Percentiles rank a stretch among this genome's conserved stretches.
phyloP scores from a whole-genome alignment of 2,113 vertebrate genomes.

The Prunella himalayana region DNA sequence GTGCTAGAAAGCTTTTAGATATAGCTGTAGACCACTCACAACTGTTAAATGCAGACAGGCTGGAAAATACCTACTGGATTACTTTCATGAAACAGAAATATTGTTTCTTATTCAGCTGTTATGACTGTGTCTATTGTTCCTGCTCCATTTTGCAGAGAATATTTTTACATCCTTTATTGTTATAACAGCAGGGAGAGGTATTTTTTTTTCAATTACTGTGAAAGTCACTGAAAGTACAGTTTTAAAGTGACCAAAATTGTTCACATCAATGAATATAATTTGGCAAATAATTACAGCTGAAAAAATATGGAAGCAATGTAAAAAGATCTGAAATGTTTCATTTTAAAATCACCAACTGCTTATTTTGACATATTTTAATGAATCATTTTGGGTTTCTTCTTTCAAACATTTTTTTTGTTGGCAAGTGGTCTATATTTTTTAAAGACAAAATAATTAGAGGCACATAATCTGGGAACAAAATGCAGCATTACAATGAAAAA shows the following conservation, averaged over 20 bases:
- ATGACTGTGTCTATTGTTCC: slow-evolving; percentile 24
- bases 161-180: slow-evolving; percentile 26
- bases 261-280: slow-evolving; percentile 18
- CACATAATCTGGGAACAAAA: neutral
- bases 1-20: neutral
- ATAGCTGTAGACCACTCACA: neutral
- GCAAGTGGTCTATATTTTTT: neutral
- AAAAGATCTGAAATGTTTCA: slow-evolving; percentile 34
- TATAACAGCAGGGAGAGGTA: slow-evolving; percentile 6
- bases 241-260: slow-evolving; percentile 22
- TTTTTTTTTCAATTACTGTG: slow-evolving; percentile 1
- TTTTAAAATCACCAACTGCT: slow-evolving; percentile 40
- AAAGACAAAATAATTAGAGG: neutral
- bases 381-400: slow-evolving; percentile 27
- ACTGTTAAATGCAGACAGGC: neutral
- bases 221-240: neutral
- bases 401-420: neutral
- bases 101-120: slow-evolving; percentile 5
- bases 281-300: slow-evolving; percentile 25
- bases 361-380: slow-evolving; percentile 59
- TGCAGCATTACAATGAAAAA: neutral
- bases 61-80: neutral
- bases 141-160: slow-evolving; percentile 11
- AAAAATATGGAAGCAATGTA: slow-evolving; percentile 24
- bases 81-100: neutral